A percentile compares a stretch with the other conserved stretches of the same genome.
Evolutionary conservation across 92 coral and sea anemone genomes (phyloP).

Genomic region (Phenganax marumi): DNA sequence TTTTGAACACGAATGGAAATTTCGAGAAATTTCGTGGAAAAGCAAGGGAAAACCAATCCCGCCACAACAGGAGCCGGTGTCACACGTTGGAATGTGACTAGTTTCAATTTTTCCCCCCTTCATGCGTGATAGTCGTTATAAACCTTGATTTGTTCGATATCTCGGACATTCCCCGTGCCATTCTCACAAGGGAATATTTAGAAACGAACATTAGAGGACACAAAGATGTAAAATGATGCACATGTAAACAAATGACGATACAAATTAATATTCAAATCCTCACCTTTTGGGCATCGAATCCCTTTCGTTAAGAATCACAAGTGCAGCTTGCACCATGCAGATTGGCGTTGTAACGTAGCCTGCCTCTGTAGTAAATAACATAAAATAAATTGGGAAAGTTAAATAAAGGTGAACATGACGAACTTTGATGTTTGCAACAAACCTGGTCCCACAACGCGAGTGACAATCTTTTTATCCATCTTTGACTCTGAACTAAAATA

Average conservation of each 20-base stretch:
- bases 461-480: constrained; percentile 76
- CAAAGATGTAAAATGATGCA: too few relatives aligned
- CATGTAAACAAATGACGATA: neutral
- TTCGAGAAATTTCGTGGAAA: too few relatives aligned
- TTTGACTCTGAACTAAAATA: constrained; percentile 43
- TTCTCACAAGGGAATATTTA: too few relatives aligned
- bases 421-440: neutral
- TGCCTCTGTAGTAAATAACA: constrained; percentile 58
- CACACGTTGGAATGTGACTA: too few relatives aligned
- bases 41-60: too few relatives aligned
- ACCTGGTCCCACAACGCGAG: constrained; percentile 91
- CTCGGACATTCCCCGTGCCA: too few relatives aligned
- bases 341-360: constrained; percentile 93
- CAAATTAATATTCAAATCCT: neutral
- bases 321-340: constrained; percentile 97
- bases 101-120: too few relatives aligned
- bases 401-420: neutral
- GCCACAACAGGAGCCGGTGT: too few relatives aligned
- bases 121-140: too few relatives aligned
- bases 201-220: too few relatives aligned
- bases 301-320: constrained; percentile 81
- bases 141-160: too few relatives aligned
- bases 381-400: neutral
- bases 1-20: too few relatives aligned
- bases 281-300: constrained; percentile 82